Percentiles rank a stretch among this genome's conserved stretches.
Evolutionary conservation across 2,888 invertebrate species (phyloP).

Genomic region (Hoplodrina blanda): DNA sequence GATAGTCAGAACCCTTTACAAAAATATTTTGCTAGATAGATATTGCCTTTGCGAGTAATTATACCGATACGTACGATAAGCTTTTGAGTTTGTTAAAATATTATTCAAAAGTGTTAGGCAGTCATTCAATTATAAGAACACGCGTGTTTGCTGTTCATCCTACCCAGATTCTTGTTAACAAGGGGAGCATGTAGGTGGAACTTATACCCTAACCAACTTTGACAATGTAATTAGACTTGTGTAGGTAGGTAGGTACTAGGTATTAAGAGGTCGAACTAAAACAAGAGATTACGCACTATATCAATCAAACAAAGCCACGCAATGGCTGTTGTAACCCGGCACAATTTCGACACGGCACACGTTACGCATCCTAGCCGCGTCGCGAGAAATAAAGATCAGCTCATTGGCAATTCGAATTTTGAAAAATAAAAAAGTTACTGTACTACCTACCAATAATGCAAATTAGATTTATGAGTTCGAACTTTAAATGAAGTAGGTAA

Average conservation of each 20-base stretch:
- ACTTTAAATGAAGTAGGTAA: not conserved
- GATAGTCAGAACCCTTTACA: constrained; percentile 83
- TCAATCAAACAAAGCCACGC: constrained; percentile 87
- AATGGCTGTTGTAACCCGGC: constrained; percentile 81
- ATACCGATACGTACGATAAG: constrained; percentile 26
- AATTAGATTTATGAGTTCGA: constrained; percentile 11
- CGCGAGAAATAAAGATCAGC: constrained; percentile 59
- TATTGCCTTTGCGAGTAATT: constrained; percentile 52
- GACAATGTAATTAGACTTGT: constrained; percentile 67
- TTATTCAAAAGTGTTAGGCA: not conserved
- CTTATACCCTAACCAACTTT: constrained; percentile 22
- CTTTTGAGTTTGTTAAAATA: constrained; percentile 2
- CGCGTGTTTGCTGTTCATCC: constrained; percentile 5
- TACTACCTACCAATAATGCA: not conserved
- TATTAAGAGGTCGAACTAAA: constrained; percentile 75
- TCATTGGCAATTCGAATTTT: constrained; percentile 24
- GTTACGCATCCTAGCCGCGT: constrained; percentile 78
- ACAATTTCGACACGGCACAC: constrained; percentile 81
- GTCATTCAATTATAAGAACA: not conserved
- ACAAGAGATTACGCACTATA: constrained; percentile 86
- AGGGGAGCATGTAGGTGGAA: constrained; percentile 25
- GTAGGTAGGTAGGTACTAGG: constrained; percentile 30
- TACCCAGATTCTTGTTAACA: constrained; percentile 13
- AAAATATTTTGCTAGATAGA: constrained; percentile 58
- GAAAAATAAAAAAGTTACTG: constrained; percentile 16